phyloP scores from a whole-genome alignment of 1,140 invertebrate genomes.

The Carposina sasakii region DNA sequence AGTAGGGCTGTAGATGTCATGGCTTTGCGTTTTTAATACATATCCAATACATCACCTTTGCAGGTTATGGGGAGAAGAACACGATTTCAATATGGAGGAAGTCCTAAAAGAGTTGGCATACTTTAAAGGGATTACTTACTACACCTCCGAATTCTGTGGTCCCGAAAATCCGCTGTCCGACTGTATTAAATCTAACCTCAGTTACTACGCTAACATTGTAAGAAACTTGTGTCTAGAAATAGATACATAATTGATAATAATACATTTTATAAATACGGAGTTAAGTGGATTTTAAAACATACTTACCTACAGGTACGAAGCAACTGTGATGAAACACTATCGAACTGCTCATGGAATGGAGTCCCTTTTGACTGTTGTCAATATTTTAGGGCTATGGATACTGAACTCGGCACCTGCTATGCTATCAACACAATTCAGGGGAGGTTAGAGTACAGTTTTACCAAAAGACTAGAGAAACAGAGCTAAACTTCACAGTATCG shows the following conservation, averaged over 20 bases:
- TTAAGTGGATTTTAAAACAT: background rate
- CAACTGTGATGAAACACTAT: conserved; percentile 73
- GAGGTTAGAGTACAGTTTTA: conserved; percentile 32
- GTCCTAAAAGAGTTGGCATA: conserved; percentile 78
- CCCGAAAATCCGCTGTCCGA: conserved; percentile 54
- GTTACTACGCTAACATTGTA: conserved; percentile 72
- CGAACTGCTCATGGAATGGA: conserved; percentile 76
- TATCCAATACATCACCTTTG: too few relatives aligned
- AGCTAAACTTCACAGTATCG: too few relatives aligned
- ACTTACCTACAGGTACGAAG: conserved; percentile 69
- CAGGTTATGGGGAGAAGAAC: conserved; percentile 76
- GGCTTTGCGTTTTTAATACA: too few relatives aligned
- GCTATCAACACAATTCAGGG: conserved; percentile 77
- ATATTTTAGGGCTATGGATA: conserved; percentile 76
- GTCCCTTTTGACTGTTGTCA: conserved; percentile 77
- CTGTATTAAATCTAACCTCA: conserved; percentile 74
- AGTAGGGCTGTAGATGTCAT: too few relatives aligned
- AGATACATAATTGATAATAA: too few relatives aligned
- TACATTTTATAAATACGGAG: background rate
- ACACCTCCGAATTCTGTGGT: conserved; percentile 76
- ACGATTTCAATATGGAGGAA: conserved; percentile 80
- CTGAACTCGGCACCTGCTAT: conserved; percentile 78
- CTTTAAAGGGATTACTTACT: conserved; percentile 78
- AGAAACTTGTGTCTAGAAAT: too few relatives aligned
- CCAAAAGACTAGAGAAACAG: too few relatives aligned